phyloP scores from a whole-genome alignment of 2,113 vertebrate genomes.

The Sinosuthora webbiana region DNA sequence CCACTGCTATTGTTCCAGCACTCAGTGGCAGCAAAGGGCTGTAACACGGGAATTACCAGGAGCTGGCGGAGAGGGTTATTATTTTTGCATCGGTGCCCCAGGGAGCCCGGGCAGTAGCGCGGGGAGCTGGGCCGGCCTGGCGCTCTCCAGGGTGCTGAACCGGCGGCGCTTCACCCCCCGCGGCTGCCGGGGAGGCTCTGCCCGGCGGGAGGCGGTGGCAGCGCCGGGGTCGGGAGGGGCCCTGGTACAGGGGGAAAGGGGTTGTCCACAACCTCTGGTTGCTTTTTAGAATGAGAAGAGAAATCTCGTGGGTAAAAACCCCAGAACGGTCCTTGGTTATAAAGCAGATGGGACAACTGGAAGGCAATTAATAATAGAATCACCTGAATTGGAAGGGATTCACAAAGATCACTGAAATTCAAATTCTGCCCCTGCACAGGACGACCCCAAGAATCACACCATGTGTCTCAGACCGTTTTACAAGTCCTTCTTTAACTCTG shows the following conservation, averaged over 20 bases:
- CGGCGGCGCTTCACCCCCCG: rapidly evolving
- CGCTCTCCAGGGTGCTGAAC: neutral
- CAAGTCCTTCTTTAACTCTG: neutral
- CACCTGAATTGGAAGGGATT: neutral
- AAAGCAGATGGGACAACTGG: rapidly evolving
- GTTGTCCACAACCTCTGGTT: rapidly evolving
- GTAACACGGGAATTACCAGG: rapidly evolving
- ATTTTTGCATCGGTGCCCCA: rapidly evolving
- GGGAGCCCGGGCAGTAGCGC: rapidly evolving
- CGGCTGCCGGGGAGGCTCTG: too few species aligned
- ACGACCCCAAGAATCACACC: neutral
- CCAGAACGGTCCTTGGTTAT: rapidly evolving
- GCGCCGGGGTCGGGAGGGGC: rapidly evolving
- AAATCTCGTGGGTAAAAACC: neutral
- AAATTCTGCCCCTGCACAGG: neutral
- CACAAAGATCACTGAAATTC: neutral
- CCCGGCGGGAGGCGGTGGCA: rapidly evolving
- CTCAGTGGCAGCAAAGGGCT: neutral
- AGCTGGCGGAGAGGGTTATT: rapidly evolving
- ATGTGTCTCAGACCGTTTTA: neutral
- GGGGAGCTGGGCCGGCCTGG: rapidly evolving
- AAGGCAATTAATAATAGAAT: neutral
- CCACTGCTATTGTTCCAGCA: neutral
- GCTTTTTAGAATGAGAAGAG: too few species aligned
- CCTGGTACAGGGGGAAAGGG: rapidly evolving